These are phyloP conservation scores for Aleiodes testaceus DNA, from an alignment of 2,888 invertebrate species.

Conservation along the genomic window DNA sequence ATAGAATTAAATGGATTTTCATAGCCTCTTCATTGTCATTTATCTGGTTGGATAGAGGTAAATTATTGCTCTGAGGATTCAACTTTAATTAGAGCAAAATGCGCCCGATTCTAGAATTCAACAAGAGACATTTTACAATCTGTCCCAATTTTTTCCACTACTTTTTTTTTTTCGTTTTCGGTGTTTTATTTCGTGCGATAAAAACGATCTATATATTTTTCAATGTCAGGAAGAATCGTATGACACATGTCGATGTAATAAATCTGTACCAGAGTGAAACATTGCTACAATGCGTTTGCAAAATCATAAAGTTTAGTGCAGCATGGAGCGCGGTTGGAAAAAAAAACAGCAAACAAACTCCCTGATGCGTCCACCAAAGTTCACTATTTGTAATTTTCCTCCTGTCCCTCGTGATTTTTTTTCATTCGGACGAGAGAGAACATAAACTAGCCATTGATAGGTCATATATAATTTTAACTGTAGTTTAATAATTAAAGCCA, in stretches of 20 bases:
- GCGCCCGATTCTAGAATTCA: no score
- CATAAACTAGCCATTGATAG: constrained; percentile 3
- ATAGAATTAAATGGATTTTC: no score
- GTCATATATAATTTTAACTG: no score
- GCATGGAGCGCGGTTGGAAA: not conserved
- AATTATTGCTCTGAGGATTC: no score
- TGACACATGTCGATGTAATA: constrained; percentile 19
- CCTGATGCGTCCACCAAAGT: not conserved
- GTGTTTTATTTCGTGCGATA: not conserved
- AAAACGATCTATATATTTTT: constrained; percentile 15
- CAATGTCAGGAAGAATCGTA: constrained; percentile 3
- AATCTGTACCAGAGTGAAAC: constrained; percentile 1
- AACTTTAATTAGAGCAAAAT: no score
- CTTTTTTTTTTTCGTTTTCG: not conserved
- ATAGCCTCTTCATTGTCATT: no score
- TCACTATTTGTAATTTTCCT: constrained; percentile 2
- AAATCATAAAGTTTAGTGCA: constrained; percentile 15
- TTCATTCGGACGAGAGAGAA: constrained; percentile 6
- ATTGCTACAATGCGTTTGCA: constrained; percentile 11
- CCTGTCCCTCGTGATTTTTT: not conserved
- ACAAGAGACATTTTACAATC: no score
- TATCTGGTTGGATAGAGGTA: no score
- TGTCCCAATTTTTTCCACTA: not conserved
- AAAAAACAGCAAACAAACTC: not conserved
- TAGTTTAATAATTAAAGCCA: no score